A percentile compares a stretch with the other conserved stretches of the same genome.
Evolutionary conservation across 2,113 vertebrate genomes (phyloP).

Genomic region (sheep (Ovis aries)): ARS-UI_Ramb_v3.0 NC_056058.1:98883001-98883500

Average conservation of each 20-base stretch:
- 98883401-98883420: background rate
- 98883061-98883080: background rate
- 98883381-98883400: background rate
- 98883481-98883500: background rate
- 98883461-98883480: background rate
- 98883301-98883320: background rate
- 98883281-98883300: background rate
- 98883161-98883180: background rate
- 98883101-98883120: background rate
- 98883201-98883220: background rate
- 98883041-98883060: background rate
- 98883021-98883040: background rate
- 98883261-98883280: background rate
- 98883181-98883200: background rate
- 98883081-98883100: background rate
- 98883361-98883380: background rate
- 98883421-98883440: background rate
- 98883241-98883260: background rate
- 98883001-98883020: background rate
- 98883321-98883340: background rate
- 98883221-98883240: background rate
- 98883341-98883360: background rate
- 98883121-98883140: background rate
- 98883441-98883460: background rate
- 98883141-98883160: background rate